Percentiles rank a stretch among this genome's conserved stretches.
phyloP scores from a whole-genome alignment of 2,888 invertebrate genomes.

The Drosophila melanosoma region DNA sequence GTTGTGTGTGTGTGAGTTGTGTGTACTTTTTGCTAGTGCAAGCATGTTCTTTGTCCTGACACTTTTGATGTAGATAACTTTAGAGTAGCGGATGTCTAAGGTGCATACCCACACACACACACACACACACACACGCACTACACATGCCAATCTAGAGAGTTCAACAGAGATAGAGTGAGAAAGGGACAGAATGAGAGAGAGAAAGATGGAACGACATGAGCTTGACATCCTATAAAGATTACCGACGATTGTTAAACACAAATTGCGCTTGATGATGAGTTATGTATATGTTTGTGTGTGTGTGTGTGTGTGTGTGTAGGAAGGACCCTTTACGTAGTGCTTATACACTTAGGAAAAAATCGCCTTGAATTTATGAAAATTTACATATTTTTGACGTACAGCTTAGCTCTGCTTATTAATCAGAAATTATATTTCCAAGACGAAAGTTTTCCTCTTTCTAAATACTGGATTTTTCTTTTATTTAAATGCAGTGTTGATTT shows the following conservation, averaged over 20 bases:
- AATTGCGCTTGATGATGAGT: conserved; percentile 76
- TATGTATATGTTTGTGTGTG: conserved; percentile 38
- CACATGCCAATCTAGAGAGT: conserved; percentile 1
- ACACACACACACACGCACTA: conserved; percentile 8
- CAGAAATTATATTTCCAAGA: not conserved
- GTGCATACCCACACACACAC: conserved; percentile 25
- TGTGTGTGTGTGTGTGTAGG: conserved; percentile 34
- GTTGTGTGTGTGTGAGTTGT: not conserved
- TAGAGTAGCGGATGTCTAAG: conserved; percentile 51
- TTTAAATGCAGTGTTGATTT: not conserved
- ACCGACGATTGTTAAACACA: conserved; percentile 78
- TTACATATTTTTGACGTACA: not conserved
- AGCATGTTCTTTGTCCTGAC: conserved; percentile 51
- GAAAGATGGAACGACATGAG: conserved; percentile 4
- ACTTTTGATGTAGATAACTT: conserved; percentile 70
- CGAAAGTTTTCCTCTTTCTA: not conserved
- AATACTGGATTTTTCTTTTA: not conserved
- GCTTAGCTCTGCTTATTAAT: not conserved
- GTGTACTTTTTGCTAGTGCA: conserved; percentile 13
- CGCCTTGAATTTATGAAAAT: not conserved
- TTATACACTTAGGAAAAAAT: not conserved
- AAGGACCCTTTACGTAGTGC: conserved; percentile 10
- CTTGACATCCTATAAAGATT: conserved; percentile 77
- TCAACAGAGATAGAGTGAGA: not conserved
- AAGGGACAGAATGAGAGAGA: not conserved